Conservation (phyloP, 2,113 vertebrate genomes). For the Anarhynchus alexandrinus region DNA sequence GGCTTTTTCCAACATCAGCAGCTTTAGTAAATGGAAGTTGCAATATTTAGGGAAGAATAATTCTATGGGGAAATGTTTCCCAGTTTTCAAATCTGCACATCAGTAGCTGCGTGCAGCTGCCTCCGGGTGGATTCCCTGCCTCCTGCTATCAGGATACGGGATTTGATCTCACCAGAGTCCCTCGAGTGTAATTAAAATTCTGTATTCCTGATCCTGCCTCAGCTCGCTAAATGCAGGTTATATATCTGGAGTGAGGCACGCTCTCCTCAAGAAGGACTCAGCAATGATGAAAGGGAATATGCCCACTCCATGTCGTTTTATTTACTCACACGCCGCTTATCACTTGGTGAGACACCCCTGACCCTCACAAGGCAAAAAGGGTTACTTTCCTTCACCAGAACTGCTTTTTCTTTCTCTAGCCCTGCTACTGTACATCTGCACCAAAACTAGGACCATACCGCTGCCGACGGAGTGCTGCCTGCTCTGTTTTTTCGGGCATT, state of each 20-base stretch:
- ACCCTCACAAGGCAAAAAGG: background rate
- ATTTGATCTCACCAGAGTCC: constrained; percentile 31
- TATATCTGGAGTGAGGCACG: background rate
- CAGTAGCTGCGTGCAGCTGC: background rate
- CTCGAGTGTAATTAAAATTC: constrained; percentile 33
- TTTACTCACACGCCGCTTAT: background rate
- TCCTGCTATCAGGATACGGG: background rate
- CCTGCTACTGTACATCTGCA: background rate
- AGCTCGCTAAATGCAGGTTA: background rate
- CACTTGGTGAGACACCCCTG: background rate
- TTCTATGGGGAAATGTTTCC: constrained; percentile 10
- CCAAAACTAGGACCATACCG: rapidly evolving
- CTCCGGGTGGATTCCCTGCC: constrained; percentile 14
- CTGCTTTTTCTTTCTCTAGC: background rate
- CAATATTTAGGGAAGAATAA: constrained; percentile 16
- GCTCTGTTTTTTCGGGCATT: rapidly evolving
- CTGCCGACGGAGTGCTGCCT: background rate
- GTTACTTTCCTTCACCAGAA: background rate
- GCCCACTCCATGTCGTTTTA: rapidly evolving
- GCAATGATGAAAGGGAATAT: background rate
- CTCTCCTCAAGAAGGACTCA: background rate
- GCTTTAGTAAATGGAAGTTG: background rate
- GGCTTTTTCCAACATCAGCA: background rate
- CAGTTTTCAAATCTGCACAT: constrained; percentile 22
- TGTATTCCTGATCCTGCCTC: background rate